Evolutionary conservation across 2,888 invertebrate species (phyloP).

Genomic region (Macroteleia sp.): DNA sequence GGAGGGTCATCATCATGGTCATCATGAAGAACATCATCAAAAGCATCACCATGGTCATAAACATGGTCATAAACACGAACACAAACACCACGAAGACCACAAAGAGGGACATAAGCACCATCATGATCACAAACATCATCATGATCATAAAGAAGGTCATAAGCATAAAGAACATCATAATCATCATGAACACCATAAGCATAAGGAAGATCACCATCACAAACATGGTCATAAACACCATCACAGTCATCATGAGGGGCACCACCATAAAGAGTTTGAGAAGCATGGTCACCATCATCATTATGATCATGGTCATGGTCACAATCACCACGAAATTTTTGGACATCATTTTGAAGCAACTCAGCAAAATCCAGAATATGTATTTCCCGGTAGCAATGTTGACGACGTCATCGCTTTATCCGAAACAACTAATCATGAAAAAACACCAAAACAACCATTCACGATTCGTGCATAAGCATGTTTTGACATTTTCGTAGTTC

Average conservation of each 20-base stretch:
- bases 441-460: constrained; percentile 52
- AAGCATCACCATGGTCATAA: too few relatives aligned
- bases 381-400: constrained; percentile 71
- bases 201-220: constrained; percentile 70
- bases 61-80: constrained; percentile 73
- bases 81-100: constrained; percentile 72
- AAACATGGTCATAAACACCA: constrained; percentile 74
- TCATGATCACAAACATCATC: constrained; percentile 73
- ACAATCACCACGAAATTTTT: constrained; percentile 67
- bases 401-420: constrained; percentile 28
- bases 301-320: constrained; percentile 68
- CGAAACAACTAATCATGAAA: constrained; percentile 43
- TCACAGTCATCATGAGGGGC: constrained; percentile 70
- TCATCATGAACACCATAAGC: constrained; percentile 69
- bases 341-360: constrained; percentile 62
- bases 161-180: constrained; percentile 74
- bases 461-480: constrained; percentile 44
- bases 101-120: too few relatives aligned
- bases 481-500: constrained; percentile 27
- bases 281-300: constrained; percentile 69
- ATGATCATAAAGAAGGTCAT: constrained; percentile 71
- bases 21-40: constrained; percentile 70
- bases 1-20: too few relatives aligned
- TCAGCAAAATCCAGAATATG: constrained; percentile 74
- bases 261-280: constrained; percentile 71